phyloP scores from a whole-genome alignment of 1,140 invertebrate species.

The Bemisia tabaci region DNA sequence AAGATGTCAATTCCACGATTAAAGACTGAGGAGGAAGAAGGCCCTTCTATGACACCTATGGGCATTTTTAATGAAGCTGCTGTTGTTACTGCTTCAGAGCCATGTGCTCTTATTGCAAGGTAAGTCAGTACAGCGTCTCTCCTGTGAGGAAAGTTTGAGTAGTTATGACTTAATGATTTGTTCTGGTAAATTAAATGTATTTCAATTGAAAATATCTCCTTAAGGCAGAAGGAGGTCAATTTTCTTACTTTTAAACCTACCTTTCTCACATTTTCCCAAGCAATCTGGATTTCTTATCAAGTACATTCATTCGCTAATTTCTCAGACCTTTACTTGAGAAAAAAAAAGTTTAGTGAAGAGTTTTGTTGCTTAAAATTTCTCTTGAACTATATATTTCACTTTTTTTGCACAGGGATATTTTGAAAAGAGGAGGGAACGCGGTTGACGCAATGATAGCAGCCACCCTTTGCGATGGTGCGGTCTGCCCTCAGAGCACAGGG shows the following conservation, averaged over 20 bases:
- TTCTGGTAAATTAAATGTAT: too few relatives aligned
- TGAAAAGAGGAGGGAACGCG: constrained; percentile 54
- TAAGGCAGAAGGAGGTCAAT: too few relatives aligned
- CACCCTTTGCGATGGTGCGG: constrained; percentile 65
- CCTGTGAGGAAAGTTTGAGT: too few relatives aligned
- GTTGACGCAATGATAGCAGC: constrained; percentile 70
- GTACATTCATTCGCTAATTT: too few relatives aligned
- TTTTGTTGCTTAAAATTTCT: not conserved
- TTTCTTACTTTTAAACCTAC: too few relatives aligned
- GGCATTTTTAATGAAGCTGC: not conserved
- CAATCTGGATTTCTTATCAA: too few relatives aligned
- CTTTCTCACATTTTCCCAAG: too few relatives aligned
- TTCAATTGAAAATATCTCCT: too few relatives aligned
- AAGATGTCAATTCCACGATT: not conserved
- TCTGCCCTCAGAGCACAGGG: constrained; percentile 66
- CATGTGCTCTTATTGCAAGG: not conserved
- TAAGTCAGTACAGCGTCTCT: too few relatives aligned
- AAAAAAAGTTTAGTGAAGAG: too few relatives aligned
- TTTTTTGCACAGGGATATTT: constrained; percentile 37
- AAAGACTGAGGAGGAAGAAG: not conserved
- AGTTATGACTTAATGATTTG: too few relatives aligned
- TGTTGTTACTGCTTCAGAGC: not conserved
- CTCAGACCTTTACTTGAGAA: too few relatives aligned
- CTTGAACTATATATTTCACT: not conserved
- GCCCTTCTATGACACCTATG: not conserved